Evolutionary conservation across 2,888 invertebrate species (phyloP), one percentile per base, ranked within the genome.

Genomic region (Amphipoea oculea): DNA sequence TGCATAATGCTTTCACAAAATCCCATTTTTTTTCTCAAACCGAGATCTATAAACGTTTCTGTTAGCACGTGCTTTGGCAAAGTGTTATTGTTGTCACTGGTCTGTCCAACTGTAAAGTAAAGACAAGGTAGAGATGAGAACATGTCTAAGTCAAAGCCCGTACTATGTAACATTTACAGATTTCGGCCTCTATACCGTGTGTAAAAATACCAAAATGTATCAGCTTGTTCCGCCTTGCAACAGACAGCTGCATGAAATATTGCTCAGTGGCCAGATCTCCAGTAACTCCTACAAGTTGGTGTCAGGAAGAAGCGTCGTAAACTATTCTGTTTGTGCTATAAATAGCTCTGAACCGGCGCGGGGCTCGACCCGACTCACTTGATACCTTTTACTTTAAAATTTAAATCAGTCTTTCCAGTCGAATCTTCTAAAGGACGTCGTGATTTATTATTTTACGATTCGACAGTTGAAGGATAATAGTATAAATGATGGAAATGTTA

Each of bases 271-370:
- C 4, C 78, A 78, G 63, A 51, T 65, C 12, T 9, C 9, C 7
- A 14, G 36, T 54, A 14, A 70, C 54, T n/a, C 9, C 9, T 54
- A 40, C 48, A 48, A 74, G 67, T 67, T 57, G 54, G 62, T 73
- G 57, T 70, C 72, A 79, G 45, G 51, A 70, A 63, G 57, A 51
- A 60, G 42, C 17, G 17, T 60, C 67, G 36, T 70, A 68, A 72
- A 73, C 72, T 66, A 75, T 70, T 76, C 73, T 73, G 69, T 83
- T 83, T 69, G 72, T 65, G 65, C 60, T 75, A 69, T 79, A 83
- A 65, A 82, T 75, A 75, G 29, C 20, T 62, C 11, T 65, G 36
- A 66, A 36, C 42, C 4, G 48, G 57, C 63, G n/a, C 57, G n/a
- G 1, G 20, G n/a, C 29, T 65, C n/a, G 60, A 75, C 60, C 72